Evolutionary conservation across 2,888 invertebrate genomes (phyloP), one percentile per base, ranked within the genome.

Genomic region (Conistra vaccinii): DNA sequence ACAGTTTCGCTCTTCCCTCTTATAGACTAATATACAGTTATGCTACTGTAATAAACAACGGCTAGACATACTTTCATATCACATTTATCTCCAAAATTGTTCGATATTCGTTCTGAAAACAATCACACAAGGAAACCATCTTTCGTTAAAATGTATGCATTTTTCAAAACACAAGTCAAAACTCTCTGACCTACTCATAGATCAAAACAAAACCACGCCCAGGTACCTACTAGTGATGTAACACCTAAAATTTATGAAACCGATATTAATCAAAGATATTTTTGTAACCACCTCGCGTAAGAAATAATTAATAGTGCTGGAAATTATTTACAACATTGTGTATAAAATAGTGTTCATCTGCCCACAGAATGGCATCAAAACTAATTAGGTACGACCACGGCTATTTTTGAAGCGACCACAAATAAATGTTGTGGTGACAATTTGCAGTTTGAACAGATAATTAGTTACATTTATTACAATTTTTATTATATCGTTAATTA

Each of bases 381-480:
- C 80, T 88, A 86, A 87, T 87, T 87, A 88, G 60, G 45, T 61
- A 57, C 75, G 76, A 63, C 60, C 77, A 35, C 58, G 35, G 68
- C 55, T 42, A 65, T 69, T 75, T 83, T 87, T 86, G 80, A 81
- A 63, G 77, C 51, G 67, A 70, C 66, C 74, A 66, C 67, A 72
- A 65, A 72, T 69, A 76, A 58, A 70, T 73, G 29, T 61, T 55
- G 69, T 60, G 53, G 53, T 60, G 72, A 82, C 69, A 57, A 81
- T 82, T 84, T 76, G 61, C 45, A 51, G 62, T 67, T 60, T 55
- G 14, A 32, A 55, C 55, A 42, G 45, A 66, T 76, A 76, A 84
- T 80, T 55, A 84, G 2, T 32, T 26, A 51, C 12, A 53, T 66
- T 81, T 66, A 71, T 65, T 68, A 58, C 63, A 69, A 32, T 20